Evolutionary conservation across 2,797 vertebrate genomes (phyloP), one percentile per base, ranked within the genome.

Genomic region (Trachurus trachurus): DNA sequence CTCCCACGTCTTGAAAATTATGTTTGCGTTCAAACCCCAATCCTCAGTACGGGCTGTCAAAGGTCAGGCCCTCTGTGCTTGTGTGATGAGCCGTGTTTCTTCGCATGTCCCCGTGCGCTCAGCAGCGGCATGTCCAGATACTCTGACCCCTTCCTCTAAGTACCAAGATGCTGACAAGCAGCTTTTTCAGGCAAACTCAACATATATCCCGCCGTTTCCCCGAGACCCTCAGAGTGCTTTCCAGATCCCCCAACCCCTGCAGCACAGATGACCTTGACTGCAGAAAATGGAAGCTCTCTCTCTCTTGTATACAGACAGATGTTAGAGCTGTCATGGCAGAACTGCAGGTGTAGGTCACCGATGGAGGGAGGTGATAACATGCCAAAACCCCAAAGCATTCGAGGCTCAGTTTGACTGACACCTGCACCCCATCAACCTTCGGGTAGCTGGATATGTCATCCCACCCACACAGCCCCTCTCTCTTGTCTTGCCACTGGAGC

Each of bases 171-270:
- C 87, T 87, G 86, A 88, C 85, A 66, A 81, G 61, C 49, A 26
- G 13, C 45, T 75, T 86, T 88, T 87, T 90, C 60, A 63, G 74
- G 83, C 81, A 69, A 87, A 82, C 76, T 84, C 75, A 53, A 82
- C 86, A 85, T 52, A 82, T 86, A 87, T 54, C 22, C 57, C 31
- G 0, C 16, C 61, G 65, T 77, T 90, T 90, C 39, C 66, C 50
- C 1, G 17, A 81, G 76, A 87, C 76, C 61, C 66, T 74, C 26
- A 7, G 69, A 61, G 67, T 74, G 49, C 57, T 88, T 78, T 66
- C 64, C 63, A 5, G 54, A 76, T 54, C 29, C 62, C 42, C 52
- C 50, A 37, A 29, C 64, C 63, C 53, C 56, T 61, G 66, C 50
- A 59, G 69, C 54, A 69, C 15, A 56, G 45, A 45, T 82, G 78